Base-by-base conservation (phyloP, 2,888 invertebrate genomes). In the Drosophila mimica region DNA sequence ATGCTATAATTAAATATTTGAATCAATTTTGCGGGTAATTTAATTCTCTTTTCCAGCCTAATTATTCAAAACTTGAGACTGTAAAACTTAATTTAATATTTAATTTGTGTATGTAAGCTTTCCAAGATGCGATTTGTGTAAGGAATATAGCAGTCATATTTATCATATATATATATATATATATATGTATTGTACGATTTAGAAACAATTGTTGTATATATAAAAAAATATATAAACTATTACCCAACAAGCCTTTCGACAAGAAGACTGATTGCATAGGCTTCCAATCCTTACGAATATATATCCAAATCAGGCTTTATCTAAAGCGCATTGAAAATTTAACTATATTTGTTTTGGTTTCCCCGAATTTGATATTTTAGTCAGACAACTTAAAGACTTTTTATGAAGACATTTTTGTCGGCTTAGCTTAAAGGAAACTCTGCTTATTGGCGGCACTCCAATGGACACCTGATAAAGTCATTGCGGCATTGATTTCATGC, bases 401-500 rank as follows among this genome's bases (percentile, higher is more conserved):
- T 40, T 2, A 2, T 9, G n/a, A n/a, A n/a, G 25, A 25, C 25
- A 25, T 25, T 25, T 25, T 25, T 1, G 2, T 2, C 25, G 25
- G 25, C 40, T 40, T 20, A 20, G 2, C 20, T 5, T 2, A 20
- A 43, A 9, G 5, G 40, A 43, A 43, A 11, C n/a, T 11, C 11
- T 20, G 20, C 8, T 13, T 4, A 7, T 43, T 20, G 13, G 7
- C 20, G 4, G 46, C 13, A 20, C 15, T 25, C 1, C 7, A 4
- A 46, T 46, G 20, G 0, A 2, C 15, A 15, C 46, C 46, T 46
- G 13, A 15, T 15, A 25, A 70, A 60, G 66, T 56, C 46, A 60
- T 68, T 69, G 57, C 38, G 66, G 40, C 17, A 52, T 31, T 33
- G 8, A 56, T 15, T 40, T 49, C 28, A 40, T 51, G 63, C 30